A percentile compares a stretch with the other conserved stretches of the same genome.
Conservation (phyloP, 2,888 invertebrate genomes). For the Chaetogeoica ovagalla region DNA sequence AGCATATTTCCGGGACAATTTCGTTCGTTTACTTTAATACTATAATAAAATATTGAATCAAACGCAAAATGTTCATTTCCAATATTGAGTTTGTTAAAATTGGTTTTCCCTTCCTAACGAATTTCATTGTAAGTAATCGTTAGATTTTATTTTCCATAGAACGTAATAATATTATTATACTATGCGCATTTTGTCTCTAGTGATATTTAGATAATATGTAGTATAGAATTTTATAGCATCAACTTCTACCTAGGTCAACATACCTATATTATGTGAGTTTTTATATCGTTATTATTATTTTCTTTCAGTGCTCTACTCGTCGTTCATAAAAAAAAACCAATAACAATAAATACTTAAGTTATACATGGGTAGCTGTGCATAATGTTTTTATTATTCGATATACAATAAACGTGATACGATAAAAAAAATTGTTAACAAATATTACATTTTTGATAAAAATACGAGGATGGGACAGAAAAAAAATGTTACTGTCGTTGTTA, state of each 20-base stretch:
- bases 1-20: no score
- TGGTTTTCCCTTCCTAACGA: background rate
- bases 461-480: no score
- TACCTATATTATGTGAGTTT: background rate
- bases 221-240: background rate
- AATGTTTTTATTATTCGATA: constrained; percentile 3
- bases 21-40: no score
- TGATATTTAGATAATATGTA: background rate
- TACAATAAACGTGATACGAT: background rate
- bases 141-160: constrained; percentile 28
- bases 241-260: background rate
- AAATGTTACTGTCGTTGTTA: no score
- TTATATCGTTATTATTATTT: constrained; percentile 32
- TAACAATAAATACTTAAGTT: background rate
- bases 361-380: background rate
- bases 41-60: no score
- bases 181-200: background rate
- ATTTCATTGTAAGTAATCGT: constrained; percentile 23
- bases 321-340: background rate
- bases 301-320: background rate
- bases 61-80: background rate
- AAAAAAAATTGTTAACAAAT: background rate
- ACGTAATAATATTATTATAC: constrained; percentile 16
- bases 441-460: no score
- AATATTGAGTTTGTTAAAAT: constrained; percentile 35